Conservation (phyloP, 2,113 vertebrate species). For the Cairina moschata region DNA sequence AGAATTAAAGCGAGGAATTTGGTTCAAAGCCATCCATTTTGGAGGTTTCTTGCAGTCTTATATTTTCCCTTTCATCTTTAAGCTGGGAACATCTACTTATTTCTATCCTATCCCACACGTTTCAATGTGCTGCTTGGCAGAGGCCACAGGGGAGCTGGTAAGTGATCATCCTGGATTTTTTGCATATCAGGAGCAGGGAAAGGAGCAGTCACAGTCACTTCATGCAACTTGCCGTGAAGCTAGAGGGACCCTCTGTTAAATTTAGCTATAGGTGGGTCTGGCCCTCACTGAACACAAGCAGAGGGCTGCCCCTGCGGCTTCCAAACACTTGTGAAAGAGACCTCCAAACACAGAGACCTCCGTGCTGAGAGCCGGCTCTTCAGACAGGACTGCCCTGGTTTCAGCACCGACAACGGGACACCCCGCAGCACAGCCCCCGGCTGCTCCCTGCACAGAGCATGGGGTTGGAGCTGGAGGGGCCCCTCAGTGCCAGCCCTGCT, state of each 20-base stretch:
- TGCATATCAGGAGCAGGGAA: background rate
- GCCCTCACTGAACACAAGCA: rapidly evolving
- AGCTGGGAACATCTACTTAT: background rate
- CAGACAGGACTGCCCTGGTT: background rate
- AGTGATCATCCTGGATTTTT: background rate
- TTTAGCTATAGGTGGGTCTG: background rate
- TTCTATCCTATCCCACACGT: background rate
- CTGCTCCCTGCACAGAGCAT: rapidly evolving
- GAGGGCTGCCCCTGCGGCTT: background rate
- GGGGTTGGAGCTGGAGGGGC: background rate
- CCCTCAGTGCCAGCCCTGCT: background rate
- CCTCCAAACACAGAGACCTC: background rate
- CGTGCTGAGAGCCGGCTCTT: background rate
- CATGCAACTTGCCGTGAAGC: background rate
- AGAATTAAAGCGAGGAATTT: background rate
- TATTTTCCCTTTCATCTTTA: constrained; percentile 6
- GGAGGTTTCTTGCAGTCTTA: background rate
- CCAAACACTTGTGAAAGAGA: background rate
- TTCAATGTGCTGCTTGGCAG: background rate
- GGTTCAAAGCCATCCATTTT: background rate
- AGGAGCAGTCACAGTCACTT: background rate
- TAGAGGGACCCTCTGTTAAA: background rate
- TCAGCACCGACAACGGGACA: background rate
- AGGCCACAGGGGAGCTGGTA: background rate
- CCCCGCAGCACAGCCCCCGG: background rate